Evolutionary conservation across 2,113 vertebrate genomes (phyloP), one percentile per base, ranked within the genome.

Genomic region (Laticauda laticaudata): DNA sequence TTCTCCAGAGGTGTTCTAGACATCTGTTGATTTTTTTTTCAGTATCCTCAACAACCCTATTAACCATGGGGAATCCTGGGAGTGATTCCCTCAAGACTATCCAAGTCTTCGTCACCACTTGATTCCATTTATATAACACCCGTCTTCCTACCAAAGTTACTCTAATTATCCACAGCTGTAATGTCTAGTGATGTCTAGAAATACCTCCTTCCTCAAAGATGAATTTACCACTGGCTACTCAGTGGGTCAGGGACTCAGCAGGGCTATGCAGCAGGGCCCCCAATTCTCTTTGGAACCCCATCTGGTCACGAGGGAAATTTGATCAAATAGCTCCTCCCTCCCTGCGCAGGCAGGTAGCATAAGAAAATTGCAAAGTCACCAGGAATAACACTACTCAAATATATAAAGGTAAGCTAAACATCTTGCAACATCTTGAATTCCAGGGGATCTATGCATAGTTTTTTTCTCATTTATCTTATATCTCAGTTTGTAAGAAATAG

Each of bases 331-430:
- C 29, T 64, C 29, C 2, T 64, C 29, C 61, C 4, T 64, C 4
- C 26, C 61, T 5, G 1, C 4, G 1, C 11, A 69, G 12, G 64
- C 29, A n/a, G 64, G 64, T 15, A 69, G 4, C 29, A 15, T 69
- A 69, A 69, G 29, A 34, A 29, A 69, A 69, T 34, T 12, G n/a
- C 64, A 69, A n/a, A 64, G 57, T 34, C 64, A n/a, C 12, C 64
- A 69, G 64, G 64, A 15, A 69, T 15, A 64, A n/a, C 29, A 64
- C 61, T 29, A 69, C 93, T 21, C 18, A 90, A 56, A 29, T 69
- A 4, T 9, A 59, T 21, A 1, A 90, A 92, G 93, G 64, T 64
- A 93, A 92, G 90, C 92, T 91, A 48, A 89, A 21, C 29, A n/a
- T n/a, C 29, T 69, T 69, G 64, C 56, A 90, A 21, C 29, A 69